Evolutionary conservation across 2,888 invertebrate genomes (phyloP), one percentile per base, ranked within the genome.

Genomic region (Erebia epiphron): DNA sequence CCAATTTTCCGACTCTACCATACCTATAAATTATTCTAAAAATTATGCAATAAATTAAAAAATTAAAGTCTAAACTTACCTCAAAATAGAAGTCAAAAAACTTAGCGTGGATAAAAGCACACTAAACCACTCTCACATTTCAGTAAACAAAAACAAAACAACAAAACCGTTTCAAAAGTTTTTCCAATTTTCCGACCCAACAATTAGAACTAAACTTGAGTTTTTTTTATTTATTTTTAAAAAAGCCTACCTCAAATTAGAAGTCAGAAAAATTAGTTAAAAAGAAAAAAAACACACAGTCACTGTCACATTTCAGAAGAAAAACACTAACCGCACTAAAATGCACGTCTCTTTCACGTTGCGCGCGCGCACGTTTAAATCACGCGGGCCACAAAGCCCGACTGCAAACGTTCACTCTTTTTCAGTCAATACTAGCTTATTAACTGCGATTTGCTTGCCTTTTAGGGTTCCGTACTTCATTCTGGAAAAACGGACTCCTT

Each of bases 321-420:
- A 74, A 74, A 74, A 75, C 67, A 73, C 73, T 35, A 75, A 72
- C 74, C 79, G 78, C 81, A 82, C 80, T 80, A 26, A 46, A 21
- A 26, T 26, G 57, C 49, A 58, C 57, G 43, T 57, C 57, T 49
- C 58, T 58, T 66, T 66, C 66, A 46, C 66, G 18, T 9, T 58
- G 67, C 67, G 57, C 66, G 57, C 46, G 66, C 67, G 67, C 67
- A 67, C 67, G 67, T 67, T 58, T 49, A 0, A 26, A 16, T 58
- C 46, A 46, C 57, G 67, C 67, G 67, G 67, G 67, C 58, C 26
- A 26, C 46, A 49, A 57, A 21, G 67, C 67, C 67, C 67, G 67
- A 67, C 67, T 67, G 67, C 57, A 57, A 35, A 9, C 49, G 26
- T 49, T 58, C 67, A 26, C 57, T 58, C 16, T 16, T 58, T 67